Percentiles rank a stretch among this genome's conserved stretches.
Evolutionary conservation across 2,888 invertebrate species (phyloP).

Genomic region (Luffia ferchaultella): DNA sequence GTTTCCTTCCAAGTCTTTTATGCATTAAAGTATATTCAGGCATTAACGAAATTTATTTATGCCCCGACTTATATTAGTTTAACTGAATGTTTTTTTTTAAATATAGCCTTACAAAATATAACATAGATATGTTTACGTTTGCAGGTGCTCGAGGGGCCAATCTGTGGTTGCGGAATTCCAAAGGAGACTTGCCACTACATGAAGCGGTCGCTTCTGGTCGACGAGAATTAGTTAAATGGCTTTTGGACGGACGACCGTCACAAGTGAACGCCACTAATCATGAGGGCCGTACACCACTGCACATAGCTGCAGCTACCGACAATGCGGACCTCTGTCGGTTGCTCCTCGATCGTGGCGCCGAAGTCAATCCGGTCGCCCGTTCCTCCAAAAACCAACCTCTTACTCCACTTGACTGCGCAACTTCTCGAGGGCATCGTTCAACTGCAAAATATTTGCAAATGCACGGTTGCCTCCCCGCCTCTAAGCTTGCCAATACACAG

Average conservation of each 20-base stretch:
- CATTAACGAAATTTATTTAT: too few species aligned
- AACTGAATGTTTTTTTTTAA: too few species aligned
- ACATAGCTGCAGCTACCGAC: conserved; percentile 93
- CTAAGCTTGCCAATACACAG: conserved; percentile 65
- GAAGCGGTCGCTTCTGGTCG: conserved; percentile 95
- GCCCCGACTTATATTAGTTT: too few species aligned
- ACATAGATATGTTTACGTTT: too few species aligned
- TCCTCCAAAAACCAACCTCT: conserved; percentile 85
- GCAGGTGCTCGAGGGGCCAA: conserved; percentile 75
- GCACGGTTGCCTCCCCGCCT: conserved; percentile 87
- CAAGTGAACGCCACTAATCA: conserved; percentile 89
- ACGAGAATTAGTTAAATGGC: conserved; percentile 88
- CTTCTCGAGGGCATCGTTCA: conserved; percentile 85
- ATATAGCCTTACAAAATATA: too few species aligned
- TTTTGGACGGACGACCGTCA: conserved; percentile 82
- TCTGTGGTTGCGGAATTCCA: conserved; percentile 89
- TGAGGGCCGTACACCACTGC: conserved; percentile 91
- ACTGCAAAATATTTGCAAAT: conserved; percentile 93
- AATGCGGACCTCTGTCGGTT: conserved; percentile 93
- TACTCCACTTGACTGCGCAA: conserved; percentile 92
- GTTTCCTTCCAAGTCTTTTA: too few species aligned
- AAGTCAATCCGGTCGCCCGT: conserved; percentile 84
- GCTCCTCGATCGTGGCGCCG: conserved; percentile 83
- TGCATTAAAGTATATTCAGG: too few species aligned
- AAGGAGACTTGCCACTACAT: conserved; percentile 95